These are phyloP conservation scores for Triplophysa dalaica DNA, from an alignment of 2,113 vertebrate genomes.

Conservation along the genomic window DNA sequence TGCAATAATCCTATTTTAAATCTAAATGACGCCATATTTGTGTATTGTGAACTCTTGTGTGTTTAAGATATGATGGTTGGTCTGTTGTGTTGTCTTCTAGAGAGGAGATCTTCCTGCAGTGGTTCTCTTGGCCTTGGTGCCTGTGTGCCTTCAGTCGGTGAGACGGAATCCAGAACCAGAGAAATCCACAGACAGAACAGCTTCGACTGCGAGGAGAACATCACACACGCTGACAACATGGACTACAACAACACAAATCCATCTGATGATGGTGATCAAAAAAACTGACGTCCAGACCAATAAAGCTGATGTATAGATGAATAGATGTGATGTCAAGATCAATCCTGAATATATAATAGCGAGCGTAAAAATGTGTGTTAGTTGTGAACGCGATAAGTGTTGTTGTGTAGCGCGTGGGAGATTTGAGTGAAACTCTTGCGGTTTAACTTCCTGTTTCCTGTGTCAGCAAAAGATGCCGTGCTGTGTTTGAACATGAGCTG, in stretches of 20 bases:
- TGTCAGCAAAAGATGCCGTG: neutral
- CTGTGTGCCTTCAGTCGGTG: slow-evolving; percentile 16
- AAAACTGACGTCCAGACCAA: neutral
- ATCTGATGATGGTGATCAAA: neutral
- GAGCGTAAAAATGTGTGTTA: neutral
- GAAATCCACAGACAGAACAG: neutral
- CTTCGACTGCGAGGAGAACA: neutral
- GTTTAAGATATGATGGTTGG: too few relatives aligned
- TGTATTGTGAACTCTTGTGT: too few relatives aligned
- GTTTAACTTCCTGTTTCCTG: slow-evolving; percentile 47
- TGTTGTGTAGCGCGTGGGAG: neutral
- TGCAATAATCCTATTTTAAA: neutral
- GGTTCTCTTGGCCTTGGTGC: neutral
- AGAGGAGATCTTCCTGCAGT: slow-evolving; percentile 21
- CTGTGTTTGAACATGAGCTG: neutral
- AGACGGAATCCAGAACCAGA: neutral
- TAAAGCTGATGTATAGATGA: neutral
- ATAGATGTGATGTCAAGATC: too few relatives aligned
- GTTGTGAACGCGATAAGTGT: neutral
- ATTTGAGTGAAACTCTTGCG: slow-evolving; percentile 23
- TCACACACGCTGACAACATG: neutral
- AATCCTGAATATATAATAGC: too few relatives aligned
- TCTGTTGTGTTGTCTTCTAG: slow-evolving; percentile 5
- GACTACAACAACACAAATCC: neutral
- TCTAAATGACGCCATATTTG: too few relatives aligned